Percentiles rank a stretch among this genome's conserved stretches.
Conservation (phyloP, 2,113 vertebrate genomes). For the Rhabdornis inornatus region DNA sequence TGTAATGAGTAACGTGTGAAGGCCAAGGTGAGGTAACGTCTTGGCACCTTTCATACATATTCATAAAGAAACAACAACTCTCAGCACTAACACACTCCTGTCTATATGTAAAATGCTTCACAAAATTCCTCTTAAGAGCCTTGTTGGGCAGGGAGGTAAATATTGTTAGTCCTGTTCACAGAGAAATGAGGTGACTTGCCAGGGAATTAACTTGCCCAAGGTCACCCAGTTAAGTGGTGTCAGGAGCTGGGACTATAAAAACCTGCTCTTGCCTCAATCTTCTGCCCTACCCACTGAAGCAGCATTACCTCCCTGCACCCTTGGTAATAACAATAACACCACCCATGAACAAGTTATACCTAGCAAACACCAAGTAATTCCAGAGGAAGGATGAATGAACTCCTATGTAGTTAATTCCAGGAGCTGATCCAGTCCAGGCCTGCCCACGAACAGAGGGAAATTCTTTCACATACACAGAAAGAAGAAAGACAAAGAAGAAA, state of each 20-base stretch:
- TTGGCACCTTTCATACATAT: constrained; percentile 4
- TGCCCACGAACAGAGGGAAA: constrained; percentile 5
- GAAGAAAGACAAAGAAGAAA: background rate
- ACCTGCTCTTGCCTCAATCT: background rate
- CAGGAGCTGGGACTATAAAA: background rate
- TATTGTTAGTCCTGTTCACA: background rate
- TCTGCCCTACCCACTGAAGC: background rate
- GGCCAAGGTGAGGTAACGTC: constrained; percentile 14
- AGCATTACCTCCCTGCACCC: background rate
- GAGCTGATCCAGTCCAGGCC: constrained; percentile 53
- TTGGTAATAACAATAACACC: constrained; percentile 17
- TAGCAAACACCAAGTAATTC: constrained; percentile 41
- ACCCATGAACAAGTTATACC: constrained; percentile 62
- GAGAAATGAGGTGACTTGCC: background rate
- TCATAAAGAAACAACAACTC: constrained; percentile 32
- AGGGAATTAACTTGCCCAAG: background rate
- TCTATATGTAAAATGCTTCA: background rate
- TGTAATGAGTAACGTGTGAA: background rate
- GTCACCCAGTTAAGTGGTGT: background rate
- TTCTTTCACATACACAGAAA: constrained; percentile 3
- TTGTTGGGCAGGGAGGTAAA: background rate
- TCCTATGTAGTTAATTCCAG: constrained; percentile 12
- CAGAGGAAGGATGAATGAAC: constrained; percentile 29
- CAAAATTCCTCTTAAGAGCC: background rate
- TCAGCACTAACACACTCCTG: background rate